A percentile compares a stretch with the other conserved stretches of the same genome.
phyloP scores from a whole-genome alignment of 2,888 invertebrate species.

The Chrysomela aeneicollis region DNA sequence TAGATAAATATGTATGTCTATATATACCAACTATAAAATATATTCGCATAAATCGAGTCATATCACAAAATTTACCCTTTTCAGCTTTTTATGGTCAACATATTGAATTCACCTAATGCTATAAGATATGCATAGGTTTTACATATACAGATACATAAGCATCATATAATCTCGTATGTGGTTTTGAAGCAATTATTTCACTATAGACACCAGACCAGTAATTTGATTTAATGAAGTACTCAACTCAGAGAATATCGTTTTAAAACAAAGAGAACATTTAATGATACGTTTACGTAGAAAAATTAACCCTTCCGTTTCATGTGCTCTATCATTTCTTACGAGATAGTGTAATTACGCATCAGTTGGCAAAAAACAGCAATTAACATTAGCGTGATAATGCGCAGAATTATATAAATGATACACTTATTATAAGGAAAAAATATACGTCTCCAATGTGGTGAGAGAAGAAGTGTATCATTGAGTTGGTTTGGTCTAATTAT shows the following conservation, averaged over 20 bases:
- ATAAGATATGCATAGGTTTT: too few relatives aligned
- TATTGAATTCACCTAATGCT: too few relatives aligned
- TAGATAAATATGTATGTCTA: too few relatives aligned
- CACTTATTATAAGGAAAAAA: constrained; percentile 1
- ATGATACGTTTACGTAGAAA: background rate
- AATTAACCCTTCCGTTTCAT: background rate
- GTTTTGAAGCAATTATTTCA: too few relatives aligned
- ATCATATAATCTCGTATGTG: too few relatives aligned
- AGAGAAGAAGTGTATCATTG: background rate
- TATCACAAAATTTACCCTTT: too few relatives aligned
- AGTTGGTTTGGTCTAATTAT: background rate
- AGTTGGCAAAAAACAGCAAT: constrained; percentile 4
- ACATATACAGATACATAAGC: too few relatives aligned
- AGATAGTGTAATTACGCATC: background rate
- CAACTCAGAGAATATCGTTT: background rate
- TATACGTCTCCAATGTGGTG: too few relatives aligned
- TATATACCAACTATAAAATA: too few relatives aligned
- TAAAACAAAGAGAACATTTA: background rate
- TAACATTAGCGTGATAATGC: constrained; percentile 2
- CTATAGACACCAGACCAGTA: too few relatives aligned
- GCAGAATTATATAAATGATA: constrained; percentile 12
- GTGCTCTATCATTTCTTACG: background rate
- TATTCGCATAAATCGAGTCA: too few relatives aligned
- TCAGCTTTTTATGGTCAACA: too few relatives aligned
- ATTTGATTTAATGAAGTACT: background rate